phyloP scores from a whole-genome alignment of 92 coral and sea anemone genomes.

The Actinostola sp. region DNA sequence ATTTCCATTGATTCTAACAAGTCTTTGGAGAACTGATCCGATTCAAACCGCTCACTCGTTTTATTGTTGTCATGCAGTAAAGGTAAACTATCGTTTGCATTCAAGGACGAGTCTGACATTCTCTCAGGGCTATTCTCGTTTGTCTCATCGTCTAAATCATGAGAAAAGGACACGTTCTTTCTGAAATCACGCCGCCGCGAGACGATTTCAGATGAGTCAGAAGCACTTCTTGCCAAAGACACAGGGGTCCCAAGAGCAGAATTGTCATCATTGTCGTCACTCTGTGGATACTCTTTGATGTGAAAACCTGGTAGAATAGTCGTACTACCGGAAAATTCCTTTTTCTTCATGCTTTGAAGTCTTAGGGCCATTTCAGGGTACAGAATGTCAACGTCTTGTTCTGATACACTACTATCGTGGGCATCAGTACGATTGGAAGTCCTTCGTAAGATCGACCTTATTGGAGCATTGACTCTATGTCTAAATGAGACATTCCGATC shows the following conservation, averaged over 20 bases:
- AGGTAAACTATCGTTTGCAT: conserved; percentile 4
- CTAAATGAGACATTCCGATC: conserved; percentile 7
- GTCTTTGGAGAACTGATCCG: conserved; percentile 17
- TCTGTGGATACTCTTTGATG: conserved; percentile 23
- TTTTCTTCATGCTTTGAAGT: conserved; percentile 53
- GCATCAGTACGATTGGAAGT: conserved; percentile 10
- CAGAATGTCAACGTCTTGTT: conserved; percentile 10
- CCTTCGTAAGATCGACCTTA: conserved; percentile 32
- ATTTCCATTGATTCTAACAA: conserved; percentile 3
- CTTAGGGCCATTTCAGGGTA: conserved; percentile 71
- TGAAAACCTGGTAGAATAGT: conserved; percentile 78
- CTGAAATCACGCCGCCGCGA: conserved; percentile 19
- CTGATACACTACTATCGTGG: conserved; percentile 6
- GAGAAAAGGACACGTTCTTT: conserved; percentile 41
- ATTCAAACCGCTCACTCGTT: not conserved
- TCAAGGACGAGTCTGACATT: conserved; percentile 7
- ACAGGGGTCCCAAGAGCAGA: not conserved
- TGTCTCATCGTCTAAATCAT: conserved; percentile 21
- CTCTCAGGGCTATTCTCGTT: not conserved
- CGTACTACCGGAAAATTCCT: conserved; percentile 74
- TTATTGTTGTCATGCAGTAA: conserved; percentile 1
- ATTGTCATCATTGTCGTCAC: not conserved
- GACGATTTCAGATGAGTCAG: conserved; percentile 2
- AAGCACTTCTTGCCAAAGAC: not conserved
- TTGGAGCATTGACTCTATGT: not conserved